Conservation (phyloP, 1,140 invertebrate genomes). For the Lucilia cuprina region DNA sequence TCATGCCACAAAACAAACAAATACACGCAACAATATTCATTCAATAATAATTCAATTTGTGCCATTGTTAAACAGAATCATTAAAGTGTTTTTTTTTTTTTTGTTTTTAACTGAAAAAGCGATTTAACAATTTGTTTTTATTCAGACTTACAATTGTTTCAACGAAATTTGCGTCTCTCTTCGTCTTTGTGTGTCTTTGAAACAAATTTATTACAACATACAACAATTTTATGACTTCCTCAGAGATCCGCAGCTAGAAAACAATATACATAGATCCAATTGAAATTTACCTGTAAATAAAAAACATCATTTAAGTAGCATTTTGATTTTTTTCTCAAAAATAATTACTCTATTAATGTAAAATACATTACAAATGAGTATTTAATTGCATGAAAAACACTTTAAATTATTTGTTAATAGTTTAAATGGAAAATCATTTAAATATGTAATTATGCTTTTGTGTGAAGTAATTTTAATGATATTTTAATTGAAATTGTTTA, state of each 20-base stretch:
- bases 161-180: background rate
- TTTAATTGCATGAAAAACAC: background rate
- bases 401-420: no score
- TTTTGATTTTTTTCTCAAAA: no score
- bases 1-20: no score
- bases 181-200: background rate
- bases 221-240: constrained; percentile 28
- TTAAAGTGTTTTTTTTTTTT: background rate
- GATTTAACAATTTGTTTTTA: background rate
- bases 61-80: background rate
- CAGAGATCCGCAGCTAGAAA: background rate
- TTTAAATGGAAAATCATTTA: no score
- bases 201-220: constrained; percentile 34
- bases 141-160: background rate
- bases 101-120: background rate
- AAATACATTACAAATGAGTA: background rate
- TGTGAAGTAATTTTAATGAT: no score
- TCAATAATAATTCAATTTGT: background rate
- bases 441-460: no score
- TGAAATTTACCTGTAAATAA: no score
- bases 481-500: no score
- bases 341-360: constrained; percentile 8
- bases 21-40: background rate
- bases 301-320: no score
- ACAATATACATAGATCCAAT: no score